Evolutionary conservation across 2,888 invertebrate genomes (phyloP).

Genomic region (Geotrupes spiniger): DNA sequence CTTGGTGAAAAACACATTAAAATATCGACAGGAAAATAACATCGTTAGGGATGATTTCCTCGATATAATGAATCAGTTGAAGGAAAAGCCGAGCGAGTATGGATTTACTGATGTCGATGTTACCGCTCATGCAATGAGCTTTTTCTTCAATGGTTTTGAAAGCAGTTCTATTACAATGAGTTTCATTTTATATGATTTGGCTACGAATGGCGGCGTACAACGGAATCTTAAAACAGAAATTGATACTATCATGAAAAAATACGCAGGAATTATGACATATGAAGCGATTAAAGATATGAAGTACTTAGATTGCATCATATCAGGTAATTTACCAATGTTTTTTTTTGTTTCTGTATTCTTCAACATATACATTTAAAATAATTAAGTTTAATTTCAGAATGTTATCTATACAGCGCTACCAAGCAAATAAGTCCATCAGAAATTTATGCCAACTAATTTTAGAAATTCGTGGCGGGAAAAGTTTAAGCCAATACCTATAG

Average conservation of each 20-base stretch:
- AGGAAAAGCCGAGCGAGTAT: conserved; percentile 24
- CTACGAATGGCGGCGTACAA: conserved; percentile 46
- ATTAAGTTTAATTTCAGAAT: no score
- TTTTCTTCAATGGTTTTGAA: conserved; percentile 52
- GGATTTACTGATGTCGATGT: conserved; percentile 37
- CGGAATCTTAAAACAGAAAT: conserved; percentile 48
- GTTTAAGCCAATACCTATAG: no score
- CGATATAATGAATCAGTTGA: conserved; percentile 44
- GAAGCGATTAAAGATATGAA: conserved; percentile 49
- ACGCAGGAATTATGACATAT: conserved; percentile 44
- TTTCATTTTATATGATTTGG: conserved; percentile 47
- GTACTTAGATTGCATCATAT: conserved; percentile 50
- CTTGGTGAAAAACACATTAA: conserved; percentile 41
- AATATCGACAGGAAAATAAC: conserved; percentile 44
- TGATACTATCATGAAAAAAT: conserved; percentile 32
- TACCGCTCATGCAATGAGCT: conserved; percentile 45
- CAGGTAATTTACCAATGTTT: no score
- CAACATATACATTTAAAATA: no score
- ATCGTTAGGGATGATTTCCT: conserved; percentile 49
- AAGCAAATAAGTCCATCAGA: no score
- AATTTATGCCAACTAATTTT: no score
- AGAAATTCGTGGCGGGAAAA: no score
- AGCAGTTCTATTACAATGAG: conserved; percentile 49
- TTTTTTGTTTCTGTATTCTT: no score
- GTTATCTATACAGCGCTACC: no score